Conservation (phyloP, 2,888 invertebrate species). For the Acanthosoma haemorrhoidale region DNA sequence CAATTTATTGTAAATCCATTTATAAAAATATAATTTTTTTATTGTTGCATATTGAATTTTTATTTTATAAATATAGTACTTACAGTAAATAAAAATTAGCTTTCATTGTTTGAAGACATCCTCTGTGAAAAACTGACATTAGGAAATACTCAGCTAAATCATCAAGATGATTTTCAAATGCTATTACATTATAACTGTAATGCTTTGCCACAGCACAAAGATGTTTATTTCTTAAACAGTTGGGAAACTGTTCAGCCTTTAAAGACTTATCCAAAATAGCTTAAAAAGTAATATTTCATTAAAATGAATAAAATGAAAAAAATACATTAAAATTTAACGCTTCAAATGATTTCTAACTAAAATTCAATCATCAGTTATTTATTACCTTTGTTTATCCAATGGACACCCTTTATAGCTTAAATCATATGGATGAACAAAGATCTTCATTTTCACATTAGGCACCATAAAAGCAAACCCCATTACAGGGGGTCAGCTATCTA, state of each 20-base stretch:
- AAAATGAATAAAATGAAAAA: constrained; percentile 32
- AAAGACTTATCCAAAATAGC: constrained; percentile 47
- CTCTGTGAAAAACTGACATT: constrained; percentile 73
- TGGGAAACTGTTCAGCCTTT: constrained; percentile 64
- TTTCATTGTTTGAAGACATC: constrained; percentile 70
- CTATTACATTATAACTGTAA: constrained; percentile 79
- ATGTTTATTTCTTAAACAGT: constrained; percentile 63
- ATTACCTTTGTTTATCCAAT: too few species aligned
- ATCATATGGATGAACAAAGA: too few species aligned
- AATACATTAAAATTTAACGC: constrained; percentile 16
- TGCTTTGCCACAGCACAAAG: constrained; percentile 68
- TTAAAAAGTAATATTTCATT: constrained; percentile 52
- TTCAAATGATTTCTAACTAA: neutral
- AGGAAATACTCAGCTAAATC: constrained; percentile 77
- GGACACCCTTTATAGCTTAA: too few species aligned
- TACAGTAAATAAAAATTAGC: constrained; percentile 71
- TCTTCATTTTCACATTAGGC: too few species aligned
- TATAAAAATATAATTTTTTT: too few species aligned
- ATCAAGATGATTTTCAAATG: constrained; percentile 79
- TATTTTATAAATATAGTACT: constrained; percentile 42
- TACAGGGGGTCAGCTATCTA: too few species aligned
- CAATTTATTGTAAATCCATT: too few species aligned
- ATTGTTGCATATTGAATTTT: too few species aligned
- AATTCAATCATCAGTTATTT: neutral
- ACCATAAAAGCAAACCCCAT: too few species aligned